A percentile compares a stretch with the other conserved stretches of the same genome.
Conservation (phyloP, 2,113 vertebrate genomes). For the Hemichromis elongatus region DNA sequence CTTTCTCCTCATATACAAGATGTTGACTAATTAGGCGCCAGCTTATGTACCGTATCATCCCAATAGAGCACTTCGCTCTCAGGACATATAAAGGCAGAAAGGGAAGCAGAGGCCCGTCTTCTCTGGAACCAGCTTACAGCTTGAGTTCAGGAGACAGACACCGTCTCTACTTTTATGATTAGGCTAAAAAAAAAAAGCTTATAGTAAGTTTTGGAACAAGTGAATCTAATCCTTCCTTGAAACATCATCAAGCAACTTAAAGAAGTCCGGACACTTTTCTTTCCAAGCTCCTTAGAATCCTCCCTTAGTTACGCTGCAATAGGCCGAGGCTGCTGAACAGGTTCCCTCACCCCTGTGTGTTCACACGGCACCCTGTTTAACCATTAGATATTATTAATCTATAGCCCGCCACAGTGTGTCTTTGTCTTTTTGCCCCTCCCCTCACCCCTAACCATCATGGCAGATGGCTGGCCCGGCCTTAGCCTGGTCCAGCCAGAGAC, state of each 20-base stretch:
- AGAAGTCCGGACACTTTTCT: too few species aligned
- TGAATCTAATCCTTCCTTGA: too few species aligned
- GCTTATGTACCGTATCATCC: background rate
- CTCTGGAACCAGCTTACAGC: background rate
- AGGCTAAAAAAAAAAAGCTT: background rate
- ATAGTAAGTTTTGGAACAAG: background rate
- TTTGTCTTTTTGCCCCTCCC: background rate
- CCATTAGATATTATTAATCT: background rate
- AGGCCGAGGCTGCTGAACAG: background rate
- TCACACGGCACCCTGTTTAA: background rate
- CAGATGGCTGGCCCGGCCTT: background rate
- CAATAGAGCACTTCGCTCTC: background rate
- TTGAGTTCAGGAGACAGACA: background rate
- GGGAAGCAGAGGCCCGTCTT: background rate
- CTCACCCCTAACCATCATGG: background rate
- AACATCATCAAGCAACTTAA: too few species aligned
- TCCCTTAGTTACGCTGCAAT: background rate
- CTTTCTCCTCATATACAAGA: background rate
- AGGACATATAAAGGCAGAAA: background rate
- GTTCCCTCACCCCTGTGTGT: background rate
- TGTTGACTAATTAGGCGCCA: background rate
- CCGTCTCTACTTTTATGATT: background rate
- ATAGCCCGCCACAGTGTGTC: background rate
- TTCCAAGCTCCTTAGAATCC: too few species aligned
- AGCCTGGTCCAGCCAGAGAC: background rate